Conservation (phyloP, 1,140 invertebrate species). For the Eumeta japonica region DNA sequence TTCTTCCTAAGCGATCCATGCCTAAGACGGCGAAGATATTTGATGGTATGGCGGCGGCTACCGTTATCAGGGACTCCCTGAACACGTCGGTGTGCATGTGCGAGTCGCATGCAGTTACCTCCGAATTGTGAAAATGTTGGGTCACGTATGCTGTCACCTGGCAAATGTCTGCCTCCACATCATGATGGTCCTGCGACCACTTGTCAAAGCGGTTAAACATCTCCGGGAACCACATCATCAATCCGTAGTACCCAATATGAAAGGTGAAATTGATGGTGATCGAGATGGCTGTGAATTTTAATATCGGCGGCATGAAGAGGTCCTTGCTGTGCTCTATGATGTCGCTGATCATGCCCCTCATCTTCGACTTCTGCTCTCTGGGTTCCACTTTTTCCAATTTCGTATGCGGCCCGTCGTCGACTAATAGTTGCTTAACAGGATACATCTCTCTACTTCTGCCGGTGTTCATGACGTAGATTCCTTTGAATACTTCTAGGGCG, state of each 20-base stretch:
- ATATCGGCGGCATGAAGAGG: conserved; percentile 74
- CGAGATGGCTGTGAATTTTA: conserved; percentile 78
- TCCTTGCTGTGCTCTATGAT: conserved; percentile 79
- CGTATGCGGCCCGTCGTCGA: conserved; percentile 62
- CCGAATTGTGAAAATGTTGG: conserved; percentile 60
- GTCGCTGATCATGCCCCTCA: conserved; percentile 69
- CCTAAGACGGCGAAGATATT: conserved; percentile 77
- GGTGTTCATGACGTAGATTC: conserved; percentile 80
- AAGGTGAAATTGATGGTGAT: conserved; percentile 86
- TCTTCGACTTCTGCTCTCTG: conserved; percentile 43
- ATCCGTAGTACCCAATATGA: conserved; percentile 84
- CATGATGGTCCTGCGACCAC: conserved; percentile 63
- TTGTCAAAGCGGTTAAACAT: conserved; percentile 84
- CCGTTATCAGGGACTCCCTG: conserved; percentile 81
- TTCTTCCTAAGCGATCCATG: conserved; percentile 79
- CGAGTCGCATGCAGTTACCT: conserved; percentile 63
- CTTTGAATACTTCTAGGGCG: conserved; percentile 73
- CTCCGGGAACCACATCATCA: conserved; percentile 92
- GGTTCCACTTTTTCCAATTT: conserved; percentile 17
- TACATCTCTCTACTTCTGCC: conserved; percentile 71
- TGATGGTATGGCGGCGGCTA: conserved; percentile 79
- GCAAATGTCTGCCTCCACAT: conserved; percentile 69
- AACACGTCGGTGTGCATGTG: conserved; percentile 76
- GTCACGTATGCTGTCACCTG: conserved; percentile 75
- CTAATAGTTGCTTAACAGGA: conserved; percentile 73